Conservation (phyloP, 2,113 vertebrate species). For the Prionailurus bengalensis region DNA sequence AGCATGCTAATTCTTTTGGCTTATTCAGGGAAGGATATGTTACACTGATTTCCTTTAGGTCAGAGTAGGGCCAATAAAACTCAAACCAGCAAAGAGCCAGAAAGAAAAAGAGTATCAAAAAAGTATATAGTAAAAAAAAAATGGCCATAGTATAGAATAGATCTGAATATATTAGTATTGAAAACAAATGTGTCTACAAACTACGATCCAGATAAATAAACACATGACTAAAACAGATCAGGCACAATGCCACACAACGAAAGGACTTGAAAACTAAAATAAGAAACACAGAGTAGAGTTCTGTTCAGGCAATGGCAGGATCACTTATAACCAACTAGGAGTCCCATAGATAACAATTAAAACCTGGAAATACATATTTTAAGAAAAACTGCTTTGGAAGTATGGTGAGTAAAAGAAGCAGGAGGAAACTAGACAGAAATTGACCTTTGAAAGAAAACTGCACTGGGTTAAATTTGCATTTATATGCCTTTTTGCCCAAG, state of each 20-base stretch:
- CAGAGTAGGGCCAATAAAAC: constrained; percentile 16
- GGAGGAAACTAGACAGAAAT: not conserved
- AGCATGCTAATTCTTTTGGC: not conserved
- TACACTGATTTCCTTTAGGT: not conserved
- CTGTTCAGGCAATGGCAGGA: not conserved
- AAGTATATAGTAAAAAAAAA: not conserved
- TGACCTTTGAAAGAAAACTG: not conserved
- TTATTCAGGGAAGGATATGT: not conserved
- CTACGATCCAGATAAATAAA: not conserved
- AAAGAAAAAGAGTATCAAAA: not conserved
- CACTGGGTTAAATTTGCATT: not conserved
- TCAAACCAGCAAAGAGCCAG: not conserved
- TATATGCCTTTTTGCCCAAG: not conserved
- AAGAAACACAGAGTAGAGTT: not conserved
- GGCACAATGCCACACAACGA: not conserved
- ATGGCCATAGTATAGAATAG: not conserved
- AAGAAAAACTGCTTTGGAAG: not conserved
- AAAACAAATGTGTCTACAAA: constrained; percentile 1
- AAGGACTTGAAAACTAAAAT: not conserved
- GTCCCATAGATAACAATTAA: not conserved
- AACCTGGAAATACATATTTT: not conserved
- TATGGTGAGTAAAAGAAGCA: not conserved
- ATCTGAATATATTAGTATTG: not conserved
- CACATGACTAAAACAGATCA: not conserved
- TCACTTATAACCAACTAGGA: not conserved